phyloP scores from a whole-genome alignment of 2,113 vertebrate genomes.

The Scomber scombrus region DNA sequence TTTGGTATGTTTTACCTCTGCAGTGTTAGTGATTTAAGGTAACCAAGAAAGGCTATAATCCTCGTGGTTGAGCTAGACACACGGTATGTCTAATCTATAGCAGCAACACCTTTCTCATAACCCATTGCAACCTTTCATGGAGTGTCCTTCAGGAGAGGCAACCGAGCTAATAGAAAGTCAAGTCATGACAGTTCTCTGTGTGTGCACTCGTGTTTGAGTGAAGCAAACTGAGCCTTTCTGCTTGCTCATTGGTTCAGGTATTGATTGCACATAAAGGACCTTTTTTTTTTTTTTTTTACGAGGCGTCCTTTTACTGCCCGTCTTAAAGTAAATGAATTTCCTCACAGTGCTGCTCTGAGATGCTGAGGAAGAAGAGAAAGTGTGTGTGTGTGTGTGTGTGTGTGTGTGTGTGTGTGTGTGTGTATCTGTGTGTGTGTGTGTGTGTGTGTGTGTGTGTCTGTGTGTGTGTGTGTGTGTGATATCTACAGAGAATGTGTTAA shows the following conservation, averaged over 20 bases:
- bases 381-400: constrained; percentile 18
- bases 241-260: constrained; percentile 73
- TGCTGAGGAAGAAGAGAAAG: constrained; percentile 34
- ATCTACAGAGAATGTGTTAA: constrained; percentile 46
- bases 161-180: constrained; percentile 65
- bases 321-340: constrained; percentile 83
- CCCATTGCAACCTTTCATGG: constrained; percentile 44
- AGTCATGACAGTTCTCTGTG: constrained; percentile 44
- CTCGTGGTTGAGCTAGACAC: neutral
- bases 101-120: constrained; percentile 49
- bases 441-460: constrained; percentile 1
- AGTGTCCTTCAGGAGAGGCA: constrained; percentile 66
- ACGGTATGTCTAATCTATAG: constrained; percentile 37
- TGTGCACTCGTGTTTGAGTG: constrained; percentile 48
- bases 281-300: constrained; percentile 71
- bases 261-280: constrained; percentile 82
- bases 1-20: constrained; percentile 21
- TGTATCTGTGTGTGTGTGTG: constrained; percentile 9
- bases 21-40: constrained; percentile 31
- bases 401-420: neutral
- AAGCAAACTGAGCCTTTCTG: constrained; percentile 50
- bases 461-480: neutral
- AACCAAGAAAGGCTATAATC: constrained; percentile 40
- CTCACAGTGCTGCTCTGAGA: constrained; percentile 53
- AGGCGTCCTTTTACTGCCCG: constrained; percentile 73